Evolutionary conservation across 2,797 vertebrate genomes (phyloP).

Genomic region (Eulemur mongoz): DNA sequence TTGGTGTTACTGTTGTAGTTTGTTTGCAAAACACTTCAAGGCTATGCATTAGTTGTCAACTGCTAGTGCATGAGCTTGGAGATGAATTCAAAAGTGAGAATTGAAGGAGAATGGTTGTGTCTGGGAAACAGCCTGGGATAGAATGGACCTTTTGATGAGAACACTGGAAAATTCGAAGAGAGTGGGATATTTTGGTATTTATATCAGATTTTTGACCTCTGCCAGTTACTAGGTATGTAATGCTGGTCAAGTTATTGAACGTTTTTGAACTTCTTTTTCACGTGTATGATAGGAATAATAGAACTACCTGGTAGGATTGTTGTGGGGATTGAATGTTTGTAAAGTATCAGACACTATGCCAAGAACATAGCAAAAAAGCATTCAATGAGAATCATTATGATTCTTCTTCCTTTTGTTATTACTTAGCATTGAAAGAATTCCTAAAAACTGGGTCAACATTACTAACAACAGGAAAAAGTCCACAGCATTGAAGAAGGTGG

Average conservation of each 20-base stretch:
- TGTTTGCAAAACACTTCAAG: not conserved
- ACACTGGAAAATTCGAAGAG: not conserved
- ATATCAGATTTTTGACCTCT: not conserved
- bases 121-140: not conserved
- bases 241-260: not conserved
- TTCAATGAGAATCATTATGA: not conserved
- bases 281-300: not conserved
- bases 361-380: not conserved
- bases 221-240: not conserved
- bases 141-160: not conserved
- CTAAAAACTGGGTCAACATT: not conserved
- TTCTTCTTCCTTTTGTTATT: not conserved
- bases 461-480: not conserved
- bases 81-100: not conserved
- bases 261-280: not conserved
- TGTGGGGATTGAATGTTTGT: not conserved
- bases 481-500: not conserved
- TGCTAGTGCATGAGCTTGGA: not conserved
- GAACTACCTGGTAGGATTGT: not conserved
- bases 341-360: not conserved
- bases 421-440: not conserved
- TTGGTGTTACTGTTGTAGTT: not conserved
- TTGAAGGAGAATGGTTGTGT: not conserved
- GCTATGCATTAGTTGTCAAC: not conserved
- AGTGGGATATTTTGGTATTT: not conserved